phyloP scores from a whole-genome alignment of 2,888 invertebrate genomes.

The Oasisia sp. region DNA sequence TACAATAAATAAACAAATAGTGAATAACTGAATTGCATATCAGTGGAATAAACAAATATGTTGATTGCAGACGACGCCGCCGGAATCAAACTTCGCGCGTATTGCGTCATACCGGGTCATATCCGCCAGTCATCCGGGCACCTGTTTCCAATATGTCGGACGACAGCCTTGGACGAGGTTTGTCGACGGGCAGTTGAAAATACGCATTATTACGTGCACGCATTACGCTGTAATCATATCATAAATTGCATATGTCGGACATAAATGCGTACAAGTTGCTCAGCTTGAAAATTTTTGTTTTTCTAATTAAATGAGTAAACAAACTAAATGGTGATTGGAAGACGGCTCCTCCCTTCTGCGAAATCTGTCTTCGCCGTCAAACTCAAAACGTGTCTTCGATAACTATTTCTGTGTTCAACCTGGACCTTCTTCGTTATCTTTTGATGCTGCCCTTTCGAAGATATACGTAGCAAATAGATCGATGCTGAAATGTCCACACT shows the following conservation, averaged over 20 bases:
- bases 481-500: not conserved
- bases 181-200: not conserved
- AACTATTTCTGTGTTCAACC: not conserved
- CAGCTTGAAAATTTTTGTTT: not conserved
- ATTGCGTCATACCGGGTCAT: not conserved
- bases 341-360: not conserved
- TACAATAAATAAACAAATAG: not conserved
- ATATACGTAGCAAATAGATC: not conserved
- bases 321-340: not conserved
- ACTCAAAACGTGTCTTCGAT: constrained; percentile 4
- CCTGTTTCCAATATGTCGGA: constrained; percentile 11
- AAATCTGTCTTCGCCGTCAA: not conserved
- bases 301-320: not conserved
- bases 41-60: not conserved
- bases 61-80: not conserved
- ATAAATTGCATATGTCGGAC: not conserved
- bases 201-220: not conserved
- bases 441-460: not conserved
- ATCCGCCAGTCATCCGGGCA: constrained; percentile 3
- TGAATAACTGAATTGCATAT: not conserved
- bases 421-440: not conserved
- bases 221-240: not conserved
- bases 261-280: not conserved
- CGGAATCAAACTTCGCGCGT: constrained; percentile 17
- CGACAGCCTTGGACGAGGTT: constrained; percentile 5